Base-by-base conservation (phyloP, 1,140 invertebrate genomes). In the Proales similis region DNA sequence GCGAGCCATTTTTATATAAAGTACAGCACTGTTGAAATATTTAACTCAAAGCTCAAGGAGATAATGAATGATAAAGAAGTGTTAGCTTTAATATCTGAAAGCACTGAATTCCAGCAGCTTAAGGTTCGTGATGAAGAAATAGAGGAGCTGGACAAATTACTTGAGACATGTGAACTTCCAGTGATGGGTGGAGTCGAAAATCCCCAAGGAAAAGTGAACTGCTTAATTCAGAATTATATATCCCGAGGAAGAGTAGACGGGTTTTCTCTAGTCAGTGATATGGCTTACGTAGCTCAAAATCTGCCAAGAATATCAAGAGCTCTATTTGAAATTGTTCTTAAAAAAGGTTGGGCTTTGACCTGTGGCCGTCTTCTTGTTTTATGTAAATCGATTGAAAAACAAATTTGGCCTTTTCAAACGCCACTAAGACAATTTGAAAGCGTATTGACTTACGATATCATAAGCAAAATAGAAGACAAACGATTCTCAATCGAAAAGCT, bases 1-100 rank as follows among this genome's bases (percentile, higher is more conserved):
- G 90, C 94, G 0, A 94, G 90, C 72, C 88, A 96, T 75, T 98
- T 86, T 77, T 99, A 99, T 73, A 90, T 99, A 38, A 96, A 93
- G 68, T 90, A 90, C 74, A 88, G 93, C 68, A 97, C 93, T 0
- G 85, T 98, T 67, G 86, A 92, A 74, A 83, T 72, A 11, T 70
- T 76, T 29, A 76, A 77, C 67, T 70, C 74, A 68, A 77, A 84
- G 65, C 79, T 87, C 64, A 81, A 81, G 45, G 43, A 48, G 22
- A 24, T 85, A 7, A 92, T 97, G 88, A 84, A 82, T 22, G 88
- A 94, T 66, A 81, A 83, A 2, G 85, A 90, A 66, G 85, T 97
- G 33, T 76, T 98, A 6, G 81, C 81, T 63, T 84, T 98, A 80
- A 83, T 99, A 29, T 89, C 90, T 1, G 81, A 84, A 63, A 84